Evolutionary conservation across 2,888 invertebrate genomes (phyloP).

Genomic region (Patella pellucida): DNA sequence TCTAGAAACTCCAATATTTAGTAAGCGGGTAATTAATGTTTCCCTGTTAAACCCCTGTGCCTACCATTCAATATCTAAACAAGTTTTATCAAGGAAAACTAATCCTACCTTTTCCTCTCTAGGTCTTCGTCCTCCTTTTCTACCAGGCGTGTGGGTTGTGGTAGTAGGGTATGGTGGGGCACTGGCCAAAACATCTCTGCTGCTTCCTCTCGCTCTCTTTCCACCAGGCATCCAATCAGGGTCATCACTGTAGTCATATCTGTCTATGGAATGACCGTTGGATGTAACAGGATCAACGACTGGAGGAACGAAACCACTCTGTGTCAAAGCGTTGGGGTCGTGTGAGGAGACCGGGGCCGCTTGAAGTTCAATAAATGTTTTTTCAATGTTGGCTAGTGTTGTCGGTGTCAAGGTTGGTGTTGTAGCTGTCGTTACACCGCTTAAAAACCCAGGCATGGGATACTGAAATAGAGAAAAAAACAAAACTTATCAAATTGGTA

Average conservation of each 20-base stretch:
- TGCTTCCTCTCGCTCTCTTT: constrained; percentile 39
- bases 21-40: no score
- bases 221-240: constrained; percentile 46
- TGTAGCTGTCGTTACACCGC: constrained; percentile 89
- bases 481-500: not conserved
- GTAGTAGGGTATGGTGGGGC: constrained; percentile 10
- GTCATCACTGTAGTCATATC: constrained; percentile 51
- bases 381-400: constrained; percentile 90
- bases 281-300: constrained; percentile 52
- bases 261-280: constrained; percentile 43
- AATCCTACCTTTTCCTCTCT: constrained; percentile 25
- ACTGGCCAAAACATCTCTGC: constrained; percentile 3
- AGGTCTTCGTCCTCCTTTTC: constrained; percentile 20
- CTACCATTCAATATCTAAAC: no score
- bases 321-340: constrained; percentile 69
- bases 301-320: constrained; percentile 95
- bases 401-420: constrained; percentile 95
- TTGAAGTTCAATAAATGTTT: constrained; percentile 89
- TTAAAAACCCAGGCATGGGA: constrained; percentile 53
- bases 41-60: no score
- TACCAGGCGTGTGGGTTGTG: constrained; percentile 7
- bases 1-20: no score
- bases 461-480: constrained; percentile 48
- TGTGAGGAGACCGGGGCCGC: constrained; percentile 73
- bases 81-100: no score